Percentiles rank a stretch among this genome's conserved stretches.
These are phyloP conservation scores for Phenganax subtilis DNA, from an alignment of 92 coral and sea anemone genomes.

Conservation along the genomic window DNA sequence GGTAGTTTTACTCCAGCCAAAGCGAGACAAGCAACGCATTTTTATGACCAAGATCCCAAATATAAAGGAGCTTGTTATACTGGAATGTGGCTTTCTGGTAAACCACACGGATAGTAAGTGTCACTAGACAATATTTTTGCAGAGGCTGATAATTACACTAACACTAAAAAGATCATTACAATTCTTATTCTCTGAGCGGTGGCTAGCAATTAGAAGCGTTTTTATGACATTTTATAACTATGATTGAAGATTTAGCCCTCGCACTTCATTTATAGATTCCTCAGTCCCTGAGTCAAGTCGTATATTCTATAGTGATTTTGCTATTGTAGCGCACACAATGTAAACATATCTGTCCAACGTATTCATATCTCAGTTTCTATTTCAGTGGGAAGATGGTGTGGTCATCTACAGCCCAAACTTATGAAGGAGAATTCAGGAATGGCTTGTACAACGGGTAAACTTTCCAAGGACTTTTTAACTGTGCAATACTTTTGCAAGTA, in stretches of 20 bases:
- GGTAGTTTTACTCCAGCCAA: constrained; percentile 82
- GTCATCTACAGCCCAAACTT: constrained; percentile 68
- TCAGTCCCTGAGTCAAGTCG: not conserved
- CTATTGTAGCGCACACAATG: no score
- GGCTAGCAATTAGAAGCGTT: not conserved
- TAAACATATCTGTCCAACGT: no score
- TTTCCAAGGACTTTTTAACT: not conserved
- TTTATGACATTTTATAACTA: not conserved
- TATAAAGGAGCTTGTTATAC: constrained; percentile 76
- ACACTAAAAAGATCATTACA: no score
- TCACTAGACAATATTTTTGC: not conserved
- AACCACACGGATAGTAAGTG: constrained; percentile 95
- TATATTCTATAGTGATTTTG: no score
- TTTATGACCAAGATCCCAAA: constrained; percentile 59
- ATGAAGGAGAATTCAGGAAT: constrained; percentile 78
- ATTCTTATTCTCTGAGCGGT: no score
- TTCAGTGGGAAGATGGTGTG: constrained; percentile 91
- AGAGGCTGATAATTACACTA: no score
- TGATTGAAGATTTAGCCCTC: not conserved
- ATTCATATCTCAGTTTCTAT: not conserved
- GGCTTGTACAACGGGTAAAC: constrained; percentile 89
- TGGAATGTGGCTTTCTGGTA: constrained; percentile 96
- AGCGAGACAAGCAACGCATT: constrained; percentile 83
- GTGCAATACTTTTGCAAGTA: not conserved
- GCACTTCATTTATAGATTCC: not conserved